phyloP scores from a whole-genome alignment of 1,140 invertebrate species.

The Mya arenaria region DNA sequence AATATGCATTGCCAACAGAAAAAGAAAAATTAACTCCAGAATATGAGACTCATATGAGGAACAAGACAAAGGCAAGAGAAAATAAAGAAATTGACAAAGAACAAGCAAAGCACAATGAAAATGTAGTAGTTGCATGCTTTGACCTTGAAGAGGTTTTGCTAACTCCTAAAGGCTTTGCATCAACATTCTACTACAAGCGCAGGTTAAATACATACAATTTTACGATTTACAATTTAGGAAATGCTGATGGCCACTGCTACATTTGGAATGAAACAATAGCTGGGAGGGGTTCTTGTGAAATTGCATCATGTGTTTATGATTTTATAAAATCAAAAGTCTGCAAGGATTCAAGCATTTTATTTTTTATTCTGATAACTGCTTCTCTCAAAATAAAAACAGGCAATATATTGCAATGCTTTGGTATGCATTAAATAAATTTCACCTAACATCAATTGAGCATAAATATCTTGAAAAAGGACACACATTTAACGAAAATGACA shows the following conservation, averaged over 20 bases:
- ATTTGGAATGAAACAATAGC: constrained; percentile 29
- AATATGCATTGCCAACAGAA: not conserved
- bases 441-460: constrained; percentile 6
- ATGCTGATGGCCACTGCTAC: constrained; percentile 11
- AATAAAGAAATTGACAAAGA: not conserved
- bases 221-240: constrained; percentile 17
- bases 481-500: constrained; percentile 9
- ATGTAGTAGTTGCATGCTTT: constrained; percentile 27
- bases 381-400: constrained; percentile 33
- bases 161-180: not conserved
- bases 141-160: constrained; percentile 25
- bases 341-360: constrained; percentile 13
- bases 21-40: not conserved
- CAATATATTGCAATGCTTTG: constrained; percentile 25
- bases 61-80: not conserved
- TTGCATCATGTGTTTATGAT: constrained; percentile 21
- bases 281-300: constrained; percentile 32
- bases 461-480: constrained; percentile 35
- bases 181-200: constrained; percentile 10
- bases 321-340: constrained; percentile 13
- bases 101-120: not conserved
- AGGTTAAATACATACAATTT: constrained; percentile 30
- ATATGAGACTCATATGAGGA: not conserved
- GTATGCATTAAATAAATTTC: constrained; percentile 6
- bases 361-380: constrained; percentile 33